Conservation (phyloP, 1,140 invertebrate species). For the Teleogryllus occipitalis region DNA sequence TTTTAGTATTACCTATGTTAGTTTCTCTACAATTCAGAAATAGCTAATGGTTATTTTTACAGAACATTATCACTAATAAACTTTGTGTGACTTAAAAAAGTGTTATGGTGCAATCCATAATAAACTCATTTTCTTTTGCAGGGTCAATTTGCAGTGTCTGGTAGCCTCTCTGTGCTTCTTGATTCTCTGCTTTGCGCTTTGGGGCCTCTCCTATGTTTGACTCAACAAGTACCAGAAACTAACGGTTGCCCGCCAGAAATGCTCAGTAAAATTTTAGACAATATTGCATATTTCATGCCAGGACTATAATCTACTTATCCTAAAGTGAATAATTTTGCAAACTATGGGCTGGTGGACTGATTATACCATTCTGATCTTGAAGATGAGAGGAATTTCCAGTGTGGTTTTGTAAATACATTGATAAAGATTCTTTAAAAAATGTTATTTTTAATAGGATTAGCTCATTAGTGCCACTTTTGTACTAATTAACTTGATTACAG, state of each 20-base stretch:
- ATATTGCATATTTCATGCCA: conserved; percentile 95
- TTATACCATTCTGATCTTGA: no score
- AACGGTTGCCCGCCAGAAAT: conserved; percentile 61
- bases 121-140: conserved; percentile 34
- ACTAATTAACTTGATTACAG: no score
- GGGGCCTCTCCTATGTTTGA: conserved; percentile 80
- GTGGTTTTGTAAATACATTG: background rate
- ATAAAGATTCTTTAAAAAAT: background rate
- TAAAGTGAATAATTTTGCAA: background rate
- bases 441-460: background rate
- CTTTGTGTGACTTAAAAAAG: background rate
- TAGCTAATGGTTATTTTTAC: background rate
- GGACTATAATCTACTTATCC: conserved; percentile 55
- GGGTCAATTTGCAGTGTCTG: conserved; percentile 90
- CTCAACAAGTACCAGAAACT: conserved; percentile 69
- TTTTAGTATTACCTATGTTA: no score
- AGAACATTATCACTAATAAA: background rate
- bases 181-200: conserved; percentile 91
- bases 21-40: background rate
- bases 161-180: conserved; percentile 85
- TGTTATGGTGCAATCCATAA: background rate
- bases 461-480: no score
- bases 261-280: conserved; percentile 74
- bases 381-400: background rate
- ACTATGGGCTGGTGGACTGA: background rate